These are phyloP conservation scores for Parazoanthus darwini DNA, from an alignment of 92 coral and sea anemone species.

Conservation along the genomic window DNA sequence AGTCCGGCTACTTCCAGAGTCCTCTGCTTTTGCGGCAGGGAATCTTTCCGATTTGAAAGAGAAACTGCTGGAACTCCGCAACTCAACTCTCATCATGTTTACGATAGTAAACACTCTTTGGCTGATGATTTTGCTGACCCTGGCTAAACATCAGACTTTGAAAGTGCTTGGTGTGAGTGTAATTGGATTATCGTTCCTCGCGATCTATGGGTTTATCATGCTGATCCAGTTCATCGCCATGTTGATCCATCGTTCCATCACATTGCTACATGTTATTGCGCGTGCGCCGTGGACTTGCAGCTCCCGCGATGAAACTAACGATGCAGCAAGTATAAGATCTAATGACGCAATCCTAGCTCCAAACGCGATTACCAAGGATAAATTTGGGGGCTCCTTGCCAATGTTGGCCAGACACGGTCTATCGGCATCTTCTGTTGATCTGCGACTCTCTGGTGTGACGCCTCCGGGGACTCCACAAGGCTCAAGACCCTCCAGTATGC, in stretches of 20 bases:
- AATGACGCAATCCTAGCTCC: background rate
- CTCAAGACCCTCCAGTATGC: background rate
- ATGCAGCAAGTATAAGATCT: background rate
- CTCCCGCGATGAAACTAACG: background rate
- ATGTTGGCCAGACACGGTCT: background rate
- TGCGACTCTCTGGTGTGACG: background rate
- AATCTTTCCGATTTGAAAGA: slow-evolving; percentile 50
- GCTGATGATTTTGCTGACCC: slow-evolving; percentile 58
- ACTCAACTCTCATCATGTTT: slow-evolving; percentile 56
- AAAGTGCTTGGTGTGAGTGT: slow-evolving; percentile 62
- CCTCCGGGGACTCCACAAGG: slow-evolving; percentile 8
- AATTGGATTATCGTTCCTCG: slow-evolving; percentile 63
- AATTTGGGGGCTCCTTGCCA: background rate
- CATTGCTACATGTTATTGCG: slow-evolving; percentile 61
- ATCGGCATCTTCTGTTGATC: slow-evolving; percentile 6
- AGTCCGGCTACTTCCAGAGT: slow-evolving; percentile 56
- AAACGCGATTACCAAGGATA: background rate
- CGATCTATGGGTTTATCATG: slow-evolving; percentile 56
- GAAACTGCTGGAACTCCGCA: slow-evolving; percentile 54
- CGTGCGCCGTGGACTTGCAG: slow-evolving; percentile 62
- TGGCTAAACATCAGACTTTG: slow-evolving; percentile 45
- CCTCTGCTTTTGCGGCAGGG: slow-evolving; percentile 54
- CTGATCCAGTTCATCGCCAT: slow-evolving; percentile 65
- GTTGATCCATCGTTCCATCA: slow-evolving; percentile 68
- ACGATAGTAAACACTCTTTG: slow-evolving; percentile 67